Evolutionary conservation across 2,797 vertebrate genomes (phyloP).

Genomic region (Phataginus tetradactyla): DNA sequence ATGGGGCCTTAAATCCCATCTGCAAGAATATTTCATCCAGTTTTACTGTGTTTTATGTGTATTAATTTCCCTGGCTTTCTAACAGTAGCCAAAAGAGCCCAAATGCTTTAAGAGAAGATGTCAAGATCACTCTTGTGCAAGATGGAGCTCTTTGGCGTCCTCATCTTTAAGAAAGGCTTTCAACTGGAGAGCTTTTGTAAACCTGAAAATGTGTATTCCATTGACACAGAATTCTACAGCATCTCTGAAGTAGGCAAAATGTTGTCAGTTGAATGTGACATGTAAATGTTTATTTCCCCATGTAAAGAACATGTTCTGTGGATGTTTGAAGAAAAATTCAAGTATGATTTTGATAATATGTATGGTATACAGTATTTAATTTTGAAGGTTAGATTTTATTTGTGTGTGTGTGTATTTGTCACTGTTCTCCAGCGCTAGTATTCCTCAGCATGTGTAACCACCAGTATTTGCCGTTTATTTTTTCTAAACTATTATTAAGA

Average conservation of each 20-base stretch:
- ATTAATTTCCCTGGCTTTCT: constrained; percentile 54
- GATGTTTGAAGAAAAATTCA: neutral
- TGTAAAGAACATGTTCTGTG: neutral
- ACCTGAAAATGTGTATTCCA: neutral
- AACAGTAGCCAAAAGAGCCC: constrained; percentile 11
- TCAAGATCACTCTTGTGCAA: neutral
- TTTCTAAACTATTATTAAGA: constrained; percentile 26
- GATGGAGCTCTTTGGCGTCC: neutral
- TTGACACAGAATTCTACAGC: neutral
- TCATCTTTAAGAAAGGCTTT: constrained; percentile 21
- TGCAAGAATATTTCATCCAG: constrained; percentile 29
- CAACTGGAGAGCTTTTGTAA: neutral
- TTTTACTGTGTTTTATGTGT: neutral
- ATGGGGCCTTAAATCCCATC: neutral
- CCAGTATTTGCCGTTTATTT: neutral
- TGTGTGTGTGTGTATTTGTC: neutral
- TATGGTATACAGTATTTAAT: neutral
- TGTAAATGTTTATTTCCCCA: neutral
- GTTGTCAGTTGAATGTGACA: neutral
- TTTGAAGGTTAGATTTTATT: neutral
- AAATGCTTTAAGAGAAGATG: neutral
- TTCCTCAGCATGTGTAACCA: neutral
- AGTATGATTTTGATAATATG: neutral
- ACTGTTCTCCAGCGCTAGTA: neutral
- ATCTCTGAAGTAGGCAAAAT: neutral